Percentiles rank a stretch among this genome's conserved stretches.
Evolutionary conservation across 2,888 invertebrate genomes (phyloP).

Genomic region (Sarcophaga subvicina): DNA sequence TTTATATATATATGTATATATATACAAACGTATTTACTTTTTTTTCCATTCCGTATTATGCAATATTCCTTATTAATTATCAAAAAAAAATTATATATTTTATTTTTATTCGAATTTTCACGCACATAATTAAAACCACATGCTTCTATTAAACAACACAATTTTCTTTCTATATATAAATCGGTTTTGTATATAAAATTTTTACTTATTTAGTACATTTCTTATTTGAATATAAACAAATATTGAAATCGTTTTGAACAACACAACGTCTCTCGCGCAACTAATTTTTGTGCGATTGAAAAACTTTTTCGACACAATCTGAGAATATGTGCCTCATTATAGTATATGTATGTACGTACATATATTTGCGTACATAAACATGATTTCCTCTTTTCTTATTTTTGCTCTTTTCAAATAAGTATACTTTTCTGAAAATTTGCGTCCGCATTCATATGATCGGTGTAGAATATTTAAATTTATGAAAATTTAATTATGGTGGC

Average conservation of each 20-base stretch:
- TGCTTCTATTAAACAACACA: not conserved
- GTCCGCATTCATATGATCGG: too few relatives aligned
- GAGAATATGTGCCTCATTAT: slow-evolving; percentile 15
- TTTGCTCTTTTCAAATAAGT: slow-evolving; percentile 46
- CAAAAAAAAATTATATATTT: not conserved
- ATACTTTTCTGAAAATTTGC: too few relatives aligned
- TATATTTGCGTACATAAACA: slow-evolving; percentile 28
- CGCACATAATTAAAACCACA: not conserved
- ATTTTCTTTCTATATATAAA: not conserved
- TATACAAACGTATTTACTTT: slow-evolving; percentile 22
- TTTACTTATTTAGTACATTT: slow-evolving; percentile 1
- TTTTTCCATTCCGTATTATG: slow-evolving; percentile 30
- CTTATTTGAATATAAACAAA: not conserved
- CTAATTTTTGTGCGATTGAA: slow-evolving; percentile 55
- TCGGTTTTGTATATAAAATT: not conserved
- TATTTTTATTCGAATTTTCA: not conserved
- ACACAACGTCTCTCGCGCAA: slow-evolving; percentile 71
- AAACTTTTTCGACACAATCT: slow-evolving; percentile 45
- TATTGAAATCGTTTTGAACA: slow-evolving; percentile 70
- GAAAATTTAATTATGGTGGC: too few relatives aligned
- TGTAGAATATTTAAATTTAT: too few relatives aligned
- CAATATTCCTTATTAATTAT: slow-evolving; percentile 25
- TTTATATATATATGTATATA: not conserved
- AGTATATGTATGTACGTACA: slow-evolving; percentile 10
- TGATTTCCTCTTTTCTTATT: not conserved